A percentile compares a stretch with the other conserved stretches of the same genome.
Conservation (phyloP, 92 coral and sea anemone species). For the Zoanthus solanderi region DNA sequence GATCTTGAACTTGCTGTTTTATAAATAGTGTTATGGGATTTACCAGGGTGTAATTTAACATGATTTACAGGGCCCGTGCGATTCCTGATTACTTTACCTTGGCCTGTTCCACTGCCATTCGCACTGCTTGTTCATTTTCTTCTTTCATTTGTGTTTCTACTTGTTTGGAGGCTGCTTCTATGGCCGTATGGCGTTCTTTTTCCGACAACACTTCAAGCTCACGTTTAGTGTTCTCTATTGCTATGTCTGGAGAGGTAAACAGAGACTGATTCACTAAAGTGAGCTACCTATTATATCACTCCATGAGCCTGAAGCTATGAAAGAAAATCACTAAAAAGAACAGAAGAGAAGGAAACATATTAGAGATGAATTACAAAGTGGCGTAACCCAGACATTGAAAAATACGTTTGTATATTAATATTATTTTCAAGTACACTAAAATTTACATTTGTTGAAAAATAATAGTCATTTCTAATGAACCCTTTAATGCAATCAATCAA, state of each 20-base stretch:
- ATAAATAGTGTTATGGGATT: too few species aligned
- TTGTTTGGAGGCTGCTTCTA: constrained; percentile 71
- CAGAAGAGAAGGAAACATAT: too few species aligned
- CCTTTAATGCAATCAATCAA: too few species aligned
- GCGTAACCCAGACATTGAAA: too few species aligned
- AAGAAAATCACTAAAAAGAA: too few species aligned
- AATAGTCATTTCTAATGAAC: too few species aligned
- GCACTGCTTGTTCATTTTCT: constrained; percentile 74
- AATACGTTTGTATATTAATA: too few species aligned
- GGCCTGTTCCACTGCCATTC: constrained; percentile 80
- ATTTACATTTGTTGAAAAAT: background rate
- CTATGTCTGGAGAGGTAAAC: constrained; percentile 57
- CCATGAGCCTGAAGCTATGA: background rate
- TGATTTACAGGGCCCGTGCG: background rate
- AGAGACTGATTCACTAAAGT: background rate
- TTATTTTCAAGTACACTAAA: too few species aligned
- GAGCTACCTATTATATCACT: background rate
- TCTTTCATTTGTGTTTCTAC: constrained; percentile 71
- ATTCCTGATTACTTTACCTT: constrained; percentile 53
- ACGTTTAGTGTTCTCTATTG: constrained; percentile 70
- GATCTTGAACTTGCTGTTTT: too few species aligned
- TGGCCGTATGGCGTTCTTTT: constrained; percentile 56
- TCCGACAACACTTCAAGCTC: constrained; percentile 62
- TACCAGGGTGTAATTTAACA: background rate
- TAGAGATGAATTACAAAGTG: too few species aligned